Base-by-base conservation (phyloP, 2,888 invertebrate species). In the Galeopsomyia nigrocyanea region DNA sequence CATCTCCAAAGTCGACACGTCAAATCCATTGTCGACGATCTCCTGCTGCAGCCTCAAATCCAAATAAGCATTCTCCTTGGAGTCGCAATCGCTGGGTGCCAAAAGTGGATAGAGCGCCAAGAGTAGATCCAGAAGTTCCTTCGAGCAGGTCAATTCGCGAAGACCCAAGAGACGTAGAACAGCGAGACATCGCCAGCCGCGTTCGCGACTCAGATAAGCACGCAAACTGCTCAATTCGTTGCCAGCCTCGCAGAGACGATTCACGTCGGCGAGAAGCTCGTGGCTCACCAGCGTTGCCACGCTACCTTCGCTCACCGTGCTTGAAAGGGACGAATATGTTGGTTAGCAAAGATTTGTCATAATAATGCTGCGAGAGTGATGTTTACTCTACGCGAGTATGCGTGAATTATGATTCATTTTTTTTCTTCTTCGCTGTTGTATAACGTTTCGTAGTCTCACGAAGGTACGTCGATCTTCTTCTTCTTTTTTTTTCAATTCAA, bases 181-280 rank as follows among this genome's bases (percentile, higher is more conserved):
- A 64, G 89, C 88, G 19, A 92, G 87, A 74, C 89, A 89, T 73
- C 89, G 87, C 92, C 92, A 92, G 10, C 91, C 91, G 55, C 90
- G 87, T 39, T 90, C 91, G 0, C 88, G 88, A 47, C 90, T 86
- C 75, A 91, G 81, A 82, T 90, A 90, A 76, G 88, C 88, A 73
- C 88, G 87, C 70, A 91, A 84, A 50, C 88, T 73, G 81, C 86
- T 19, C 39, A 88, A 79, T 75, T 88, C 87, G 17, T 16, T 53
- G n/a, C 53, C 39, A 69, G 81, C 79, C 3, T 83, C 83, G 73
- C 88, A 88, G 2, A 88, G 80, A 58, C 83, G 88, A 83, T 91
- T 91, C 71, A 92, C 89, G 77, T 91, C 91, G 76, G 90, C 89
- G 65, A 91, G 87, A 71, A 92, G 84, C 85, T 92, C 91, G 84